phyloP scores from a whole-genome alignment of 2,113 vertebrate species.

The Archilochus colubris region DNA sequence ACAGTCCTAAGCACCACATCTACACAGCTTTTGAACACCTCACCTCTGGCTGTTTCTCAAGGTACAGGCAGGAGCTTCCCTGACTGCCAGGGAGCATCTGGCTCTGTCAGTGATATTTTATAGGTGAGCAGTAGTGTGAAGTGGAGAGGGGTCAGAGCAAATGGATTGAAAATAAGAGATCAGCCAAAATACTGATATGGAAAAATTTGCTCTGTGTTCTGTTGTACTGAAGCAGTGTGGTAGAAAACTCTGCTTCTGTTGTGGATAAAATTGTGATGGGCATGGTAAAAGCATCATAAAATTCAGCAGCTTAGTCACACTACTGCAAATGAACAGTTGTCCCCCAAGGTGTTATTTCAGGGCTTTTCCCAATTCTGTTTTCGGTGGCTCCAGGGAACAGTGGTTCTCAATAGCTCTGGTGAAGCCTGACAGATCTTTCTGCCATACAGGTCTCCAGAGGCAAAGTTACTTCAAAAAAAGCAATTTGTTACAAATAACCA shows the following conservation, averaged over 20 bases:
- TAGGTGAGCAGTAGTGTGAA: neutral
- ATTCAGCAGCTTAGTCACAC: neutral
- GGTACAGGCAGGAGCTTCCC: neutral
- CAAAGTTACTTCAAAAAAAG: neutral
- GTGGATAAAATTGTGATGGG: neutral
- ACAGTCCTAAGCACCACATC: too few species aligned
- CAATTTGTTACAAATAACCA: neutral
- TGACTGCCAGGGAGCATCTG: neutral
- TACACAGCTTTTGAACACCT: too few species aligned
- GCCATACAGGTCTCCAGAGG: neutral
- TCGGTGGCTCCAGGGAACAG: neutral
- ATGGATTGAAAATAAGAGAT: neutral
- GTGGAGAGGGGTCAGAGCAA: neutral
- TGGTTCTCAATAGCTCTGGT: neutral
- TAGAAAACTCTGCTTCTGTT: neutral
- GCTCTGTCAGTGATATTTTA: neutral
- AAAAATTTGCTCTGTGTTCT: neutral
- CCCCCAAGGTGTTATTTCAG: neutral
- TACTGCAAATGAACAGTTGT: neutral
- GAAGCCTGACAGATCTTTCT: neutral
- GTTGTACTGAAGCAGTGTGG: neutral
- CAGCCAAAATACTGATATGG: neutral
- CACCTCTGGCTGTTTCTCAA: fast-evolving
- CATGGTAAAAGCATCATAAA: neutral
- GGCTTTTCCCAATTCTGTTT: neutral